These are phyloP conservation scores for Epizoanthus stellaris DNA, from an alignment of 92 coral and sea anemone genomes.

Conservation along the genomic window DNA sequence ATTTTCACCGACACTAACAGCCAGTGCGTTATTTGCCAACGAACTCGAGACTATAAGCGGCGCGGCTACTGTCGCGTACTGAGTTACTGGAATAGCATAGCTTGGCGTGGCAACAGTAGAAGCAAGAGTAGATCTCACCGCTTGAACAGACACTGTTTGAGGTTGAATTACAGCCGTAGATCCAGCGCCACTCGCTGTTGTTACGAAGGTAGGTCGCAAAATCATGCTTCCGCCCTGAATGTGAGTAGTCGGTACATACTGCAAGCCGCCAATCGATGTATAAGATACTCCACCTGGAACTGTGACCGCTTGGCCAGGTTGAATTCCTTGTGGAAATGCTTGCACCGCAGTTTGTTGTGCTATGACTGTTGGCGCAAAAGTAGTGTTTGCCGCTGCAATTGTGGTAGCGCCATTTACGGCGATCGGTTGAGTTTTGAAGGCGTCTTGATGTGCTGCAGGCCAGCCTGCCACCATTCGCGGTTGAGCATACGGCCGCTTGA, in stretches of 20 bases:
- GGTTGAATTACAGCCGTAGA: constrained; percentile 65
- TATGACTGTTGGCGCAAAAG: constrained; percentile 73
- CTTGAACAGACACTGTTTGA: constrained; percentile 79
- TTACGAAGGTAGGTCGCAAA: constrained; percentile 86
- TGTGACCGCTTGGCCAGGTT: constrained; percentile 68
- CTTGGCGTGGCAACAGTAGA: constrained; percentile 85
- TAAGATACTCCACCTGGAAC: constrained; percentile 76
- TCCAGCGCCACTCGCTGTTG: constrained; percentile 68
- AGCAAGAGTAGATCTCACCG: constrained; percentile 78
- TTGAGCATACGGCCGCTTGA: constrained; percentile 95
- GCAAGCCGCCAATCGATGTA: constrained; percentile 74
- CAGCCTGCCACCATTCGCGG: constrained; percentile 84
- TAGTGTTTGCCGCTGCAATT: constrained; percentile 73
- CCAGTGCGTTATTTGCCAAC: constrained; percentile 66
- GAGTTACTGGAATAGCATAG: constrained; percentile 89
- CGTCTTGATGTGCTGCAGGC: constrained; percentile 71
- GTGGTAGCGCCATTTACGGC: constrained; percentile 82
- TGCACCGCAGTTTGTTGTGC: constrained; percentile 79
- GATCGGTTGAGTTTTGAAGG: constrained; percentile 72
- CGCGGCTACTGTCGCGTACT: constrained; percentile 64
- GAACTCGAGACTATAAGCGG: constrained; percentile 78
- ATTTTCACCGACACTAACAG: constrained; percentile 69
- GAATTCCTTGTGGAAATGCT: constrained; percentile 71
- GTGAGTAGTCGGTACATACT: constrained; percentile 76
- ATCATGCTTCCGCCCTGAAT: constrained; percentile 92